These are phyloP conservation scores for Xiphophorus maculatus DNA, from an alignment of 2,113 vertebrate species.

Conservation along the genomic window DNA sequence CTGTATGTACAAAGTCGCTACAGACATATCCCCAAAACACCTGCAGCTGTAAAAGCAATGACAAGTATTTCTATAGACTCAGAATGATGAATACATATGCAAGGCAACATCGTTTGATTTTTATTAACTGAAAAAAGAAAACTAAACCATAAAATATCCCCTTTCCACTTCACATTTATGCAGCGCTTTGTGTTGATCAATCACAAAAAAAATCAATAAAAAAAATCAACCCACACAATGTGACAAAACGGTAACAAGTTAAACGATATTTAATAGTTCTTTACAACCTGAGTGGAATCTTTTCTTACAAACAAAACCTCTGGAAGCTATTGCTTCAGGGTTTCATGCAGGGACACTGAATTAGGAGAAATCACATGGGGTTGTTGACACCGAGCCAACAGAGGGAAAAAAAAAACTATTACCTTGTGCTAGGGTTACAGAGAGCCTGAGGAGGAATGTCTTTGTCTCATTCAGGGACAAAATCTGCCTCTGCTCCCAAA, in stretches of 20 bases:
- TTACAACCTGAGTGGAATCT: no score
- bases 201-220: no score
- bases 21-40: no score
- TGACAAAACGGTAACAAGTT: no score
- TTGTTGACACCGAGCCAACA: slow-evolving; percentile 43
- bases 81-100: background rate
- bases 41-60: background rate
- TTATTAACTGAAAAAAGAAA: no score
- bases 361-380: slow-evolving; percentile 68
- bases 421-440: slow-evolving; percentile 1
- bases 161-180: no score
- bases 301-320: background rate
- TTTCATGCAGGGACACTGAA: slow-evolving; percentile 2
- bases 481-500: background rate
- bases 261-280: no score
- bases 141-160: no score
- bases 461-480: slow-evolving; percentile 5
- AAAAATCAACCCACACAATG: no score
- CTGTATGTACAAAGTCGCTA: background rate
- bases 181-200: no score
- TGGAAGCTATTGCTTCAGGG: background rate
- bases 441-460: slow-evolving; percentile 9
- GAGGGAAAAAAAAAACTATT: background rate
- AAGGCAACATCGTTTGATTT: no score
- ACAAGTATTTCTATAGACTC: background rate